Base-by-base conservation (phyloP, 2,888 invertebrate species). In the Dione vanillae region DNA sequence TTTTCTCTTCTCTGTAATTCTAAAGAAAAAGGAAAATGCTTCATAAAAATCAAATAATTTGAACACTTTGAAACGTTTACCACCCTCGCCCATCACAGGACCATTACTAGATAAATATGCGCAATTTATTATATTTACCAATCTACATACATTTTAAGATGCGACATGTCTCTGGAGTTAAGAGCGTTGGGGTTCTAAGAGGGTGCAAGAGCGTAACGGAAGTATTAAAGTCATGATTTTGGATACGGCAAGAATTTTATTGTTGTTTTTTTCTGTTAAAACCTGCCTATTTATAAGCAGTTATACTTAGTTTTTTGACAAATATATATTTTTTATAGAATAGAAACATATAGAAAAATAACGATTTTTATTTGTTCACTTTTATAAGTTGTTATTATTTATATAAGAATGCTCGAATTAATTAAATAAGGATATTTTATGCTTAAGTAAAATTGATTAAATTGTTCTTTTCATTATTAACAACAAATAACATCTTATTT, bases 121-220 rank as follows among this genome's bases (percentile, higher is more conserved):
- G 90, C 91, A 91, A 92, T 91, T 92, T 92, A 92, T 92, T 89
- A 92, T 88, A 89, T 92, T 91, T 87, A 91, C 88, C 89, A 90
- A 92, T 93, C 92, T 92, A 91, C 92, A 93, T 93, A 92, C 82
- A 90, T 87, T 85, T 84, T 82, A 83, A 83, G 85, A 87, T 83
- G 81, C 78, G 84, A 85, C 88, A 87, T 87, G 88, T 87, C 83
- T 84, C 82, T 82, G 77, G 79, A 85, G 87, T 86, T 88, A 88
- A 89, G 86, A 83, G 84, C 83, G 82, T 87, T 87, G 85, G 82
- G 82, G 83, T 78, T 81, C 78, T 79, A 79, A 82, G 81, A 83
- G 82, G 80, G 80, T 78, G 77, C 65, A 68, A 70, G 78, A 75
- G 79, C 76, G 79, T 78, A 77, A 75, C 70, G 69, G 69, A 77